Conservation (phyloP, 2,113 vertebrate species). For the Grammomys surdaster region DNA sequence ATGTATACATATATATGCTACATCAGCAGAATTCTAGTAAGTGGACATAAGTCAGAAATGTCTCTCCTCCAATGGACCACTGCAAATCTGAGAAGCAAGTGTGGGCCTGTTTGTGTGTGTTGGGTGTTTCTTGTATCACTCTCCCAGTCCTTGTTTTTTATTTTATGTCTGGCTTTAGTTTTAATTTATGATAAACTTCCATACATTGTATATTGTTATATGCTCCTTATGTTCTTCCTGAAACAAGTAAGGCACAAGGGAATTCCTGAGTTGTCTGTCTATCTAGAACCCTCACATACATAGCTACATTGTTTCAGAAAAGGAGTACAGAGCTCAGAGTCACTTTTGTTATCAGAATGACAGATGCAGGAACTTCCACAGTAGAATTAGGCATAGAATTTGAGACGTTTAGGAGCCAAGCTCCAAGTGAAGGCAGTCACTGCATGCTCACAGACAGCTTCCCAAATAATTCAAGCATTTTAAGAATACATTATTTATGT, state of each 20-base stretch:
- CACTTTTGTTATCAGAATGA: slow-evolving; percentile 15
- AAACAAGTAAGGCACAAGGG: slow-evolving; percentile 11
- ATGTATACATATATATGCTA: too few species aligned
- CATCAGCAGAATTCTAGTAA: slow-evolving; percentile 10
- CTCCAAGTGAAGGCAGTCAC: background rate
- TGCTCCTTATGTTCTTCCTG: slow-evolving; percentile 11
- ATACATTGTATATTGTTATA: background rate
- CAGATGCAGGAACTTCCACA: slow-evolving; percentile 21
- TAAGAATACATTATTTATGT: background rate
- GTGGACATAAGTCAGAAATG: background rate
- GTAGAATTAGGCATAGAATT: slow-evolving; percentile 15
- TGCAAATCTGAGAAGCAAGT: background rate
- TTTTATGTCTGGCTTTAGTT: background rate
- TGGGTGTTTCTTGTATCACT: background rate
- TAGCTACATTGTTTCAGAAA: slow-evolving; percentile 3
- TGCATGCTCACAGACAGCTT: slow-evolving; percentile 30
- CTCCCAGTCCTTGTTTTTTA: background rate
- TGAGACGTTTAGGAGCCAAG: background rate
- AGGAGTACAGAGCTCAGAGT: background rate
- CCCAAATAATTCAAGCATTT: slow-evolving; percentile 30
- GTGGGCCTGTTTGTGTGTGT: background rate
- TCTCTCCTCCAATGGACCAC: background rate
- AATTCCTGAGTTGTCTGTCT: slow-evolving; percentile 29
- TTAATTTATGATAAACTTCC: slow-evolving; percentile 27
- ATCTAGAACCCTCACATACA: background rate